Evolutionary conservation across 2,888 invertebrate species (phyloP), one percentile per base, ranked within the genome.

Genomic region (Polydrusus cervinus): DNA sequence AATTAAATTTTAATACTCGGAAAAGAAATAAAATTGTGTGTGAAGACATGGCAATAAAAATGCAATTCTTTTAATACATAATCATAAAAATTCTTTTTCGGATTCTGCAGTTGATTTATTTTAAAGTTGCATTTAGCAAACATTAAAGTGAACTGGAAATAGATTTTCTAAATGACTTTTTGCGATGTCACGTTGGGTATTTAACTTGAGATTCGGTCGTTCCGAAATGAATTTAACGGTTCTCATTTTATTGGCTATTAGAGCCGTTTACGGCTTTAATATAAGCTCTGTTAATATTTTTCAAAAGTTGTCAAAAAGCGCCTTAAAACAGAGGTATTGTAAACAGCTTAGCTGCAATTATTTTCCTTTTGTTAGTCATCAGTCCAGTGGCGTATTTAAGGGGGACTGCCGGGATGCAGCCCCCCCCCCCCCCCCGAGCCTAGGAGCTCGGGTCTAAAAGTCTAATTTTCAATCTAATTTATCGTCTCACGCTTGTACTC

Each of bases 121-220:
- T 57, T 57, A 38, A 34, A 60, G 40, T 53, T 14, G 25, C 51
- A 53, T 53, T 38, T 55, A 67, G 53, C 11, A 53, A 51, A 43
- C 67, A 40, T 67, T 67, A 67, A 53, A 67, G 51, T 51, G 38
- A 20, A 55, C 43, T 67, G 67, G 55, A 53, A 67, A 67, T 53
- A 34, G 16, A 67, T 67, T 67, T 25, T 53, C 67, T 67, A 53
- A 67, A 67, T 67, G 55, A 34, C 40, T 67, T 67, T 67, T 67
- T 67, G 67, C 34, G 55, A 67, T 43, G 67, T 53, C 67, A 67
- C 67, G 67, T 67, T 40, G 18, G 20, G 40, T 55, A 65, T 64
- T 64, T 65, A 65, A 53, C 51, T 51, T 10, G 40, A 53, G 53
- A 62, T 38, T 53, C 14, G 67, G 53, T 40, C 67, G 16, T 53